Evolutionary conservation across 2,797 vertebrate genomes (phyloP).

Genomic region (Sebastes nivosus): DNA sequence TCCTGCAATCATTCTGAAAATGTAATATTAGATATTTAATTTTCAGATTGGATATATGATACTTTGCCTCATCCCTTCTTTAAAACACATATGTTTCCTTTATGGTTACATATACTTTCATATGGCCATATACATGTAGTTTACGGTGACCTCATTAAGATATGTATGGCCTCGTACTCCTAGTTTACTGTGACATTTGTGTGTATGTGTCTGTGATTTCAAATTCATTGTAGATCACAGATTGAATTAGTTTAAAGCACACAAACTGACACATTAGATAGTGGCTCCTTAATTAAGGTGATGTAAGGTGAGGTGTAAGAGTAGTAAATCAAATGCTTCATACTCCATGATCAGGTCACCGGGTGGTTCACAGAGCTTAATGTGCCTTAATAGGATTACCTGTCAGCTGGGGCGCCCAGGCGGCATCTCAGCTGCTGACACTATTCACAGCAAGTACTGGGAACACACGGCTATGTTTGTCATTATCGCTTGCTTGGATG

Average conservation of each 20-base stretch:
- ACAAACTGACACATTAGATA: background rate
- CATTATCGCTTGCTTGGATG: slow-evolving; percentile 1
- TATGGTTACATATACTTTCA: background rate
- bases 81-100: background rate
- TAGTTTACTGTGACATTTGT: background rate
- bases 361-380: slow-evolving; percentile 67
- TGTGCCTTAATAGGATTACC: slow-evolving; percentile 78
- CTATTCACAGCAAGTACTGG: slow-evolving; percentile 23
- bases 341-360: slow-evolving; percentile 48
- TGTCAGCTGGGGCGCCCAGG: slow-evolving; percentile 59
- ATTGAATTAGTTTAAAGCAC: slow-evolving; percentile 21
- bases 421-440: slow-evolving; percentile 38
- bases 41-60: background rate
- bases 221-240: background rate
- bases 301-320: background rate
- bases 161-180: background rate
- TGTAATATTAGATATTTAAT: background rate
- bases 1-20: background rate
- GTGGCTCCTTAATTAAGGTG: background rate
- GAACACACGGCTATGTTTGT: slow-evolving; percentile 19
- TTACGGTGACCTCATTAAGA: background rate
- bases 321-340: slow-evolving; percentile 46
- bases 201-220: background rate
- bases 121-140: background rate
- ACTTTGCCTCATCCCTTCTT: background rate